Conservation (phyloP, 2,797 vertebrate genomes). For the Sandelia bainsii region DNA sequence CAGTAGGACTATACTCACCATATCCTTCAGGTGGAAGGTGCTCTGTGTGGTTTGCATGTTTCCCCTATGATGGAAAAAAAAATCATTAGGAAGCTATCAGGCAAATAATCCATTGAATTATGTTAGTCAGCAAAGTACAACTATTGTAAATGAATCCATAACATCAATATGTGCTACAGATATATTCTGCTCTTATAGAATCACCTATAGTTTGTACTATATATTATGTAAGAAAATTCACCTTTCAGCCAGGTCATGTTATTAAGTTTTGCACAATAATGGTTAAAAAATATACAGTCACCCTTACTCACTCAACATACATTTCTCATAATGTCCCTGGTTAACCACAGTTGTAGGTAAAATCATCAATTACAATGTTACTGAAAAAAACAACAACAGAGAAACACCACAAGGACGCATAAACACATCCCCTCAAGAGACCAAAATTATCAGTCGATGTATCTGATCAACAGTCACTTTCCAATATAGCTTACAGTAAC, state of each 20-base stretch:
- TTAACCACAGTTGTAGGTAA: background rate
- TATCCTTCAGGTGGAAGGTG: constrained; percentile 95
- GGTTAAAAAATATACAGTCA: too few relatives aligned
- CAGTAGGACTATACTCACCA: constrained; percentile 80
- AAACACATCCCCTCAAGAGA: background rate
- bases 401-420: background rate
- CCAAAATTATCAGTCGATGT: background rate
- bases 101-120: background rate
- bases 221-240: too few relatives aligned
- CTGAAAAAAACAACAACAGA: too few relatives aligned
- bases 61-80: constrained; percentile 88
- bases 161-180: background rate
- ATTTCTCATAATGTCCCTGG: background rate
- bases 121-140: background rate
- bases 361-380: too few relatives aligned
- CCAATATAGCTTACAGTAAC: too few relatives aligned
- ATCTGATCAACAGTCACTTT: too few relatives aligned
- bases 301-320: too few relatives aligned
- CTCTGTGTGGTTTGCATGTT: constrained; percentile 92
- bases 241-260: too few relatives aligned
- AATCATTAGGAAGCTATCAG: constrained; percentile 14
- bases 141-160: background rate
- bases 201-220: background rate
- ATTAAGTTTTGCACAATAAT: too few relatives aligned
- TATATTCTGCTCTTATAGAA: background rate